Base-by-base conservation (phyloP, 2,113 vertebrate species). In the Oncorhynchus kisutch region DNA sequence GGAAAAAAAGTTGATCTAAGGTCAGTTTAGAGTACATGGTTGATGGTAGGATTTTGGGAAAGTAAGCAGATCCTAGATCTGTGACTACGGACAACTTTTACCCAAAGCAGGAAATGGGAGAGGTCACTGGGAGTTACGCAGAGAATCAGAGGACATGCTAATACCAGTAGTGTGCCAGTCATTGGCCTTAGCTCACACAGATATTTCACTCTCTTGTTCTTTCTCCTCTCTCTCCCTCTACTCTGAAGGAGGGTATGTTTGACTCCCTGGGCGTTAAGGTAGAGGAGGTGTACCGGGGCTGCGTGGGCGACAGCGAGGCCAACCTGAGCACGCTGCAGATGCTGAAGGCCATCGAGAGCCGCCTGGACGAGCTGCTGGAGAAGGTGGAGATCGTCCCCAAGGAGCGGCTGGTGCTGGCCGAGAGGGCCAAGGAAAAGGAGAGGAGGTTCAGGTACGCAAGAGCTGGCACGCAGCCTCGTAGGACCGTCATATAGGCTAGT, bases 381-480 rank as follows among this genome's bases (percentile, higher is more conserved):
- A 86, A 48, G 12, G 78, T 97, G 0, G 96, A 98, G 80, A 88
- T 34, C 27, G 88, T 98, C 39, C 95, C 96, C 1, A 75, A 77
- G 3, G 89, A 86, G 51, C 91, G 67, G 72, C 76, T 96, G 5
- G 88, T 93, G 70, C 85, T 91, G 70, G 93, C 92, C 0, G 86
- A 92, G 89, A 95, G 91, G 87, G 90, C 87, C 77, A 96, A 96
- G 85, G 94, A 95, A 75, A 96, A 91, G 27, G 95, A 97, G 84
- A 83, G 88, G 45, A 94, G 93, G 59, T 65, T 86, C 64, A 95
- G 94, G 97, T 97, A 65, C 13, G 74, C 82, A 80, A 77, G 25
- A 31, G 1, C 29, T 16, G 29, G 31, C 39, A 16, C 3, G 20
- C 64, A 11, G 34, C 6, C 18, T n/a, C n/a, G 1, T 60, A n/a